Base-by-base conservation (phyloP, 2,113 vertebrate species). In the Notothenia coriiceps region DNA sequence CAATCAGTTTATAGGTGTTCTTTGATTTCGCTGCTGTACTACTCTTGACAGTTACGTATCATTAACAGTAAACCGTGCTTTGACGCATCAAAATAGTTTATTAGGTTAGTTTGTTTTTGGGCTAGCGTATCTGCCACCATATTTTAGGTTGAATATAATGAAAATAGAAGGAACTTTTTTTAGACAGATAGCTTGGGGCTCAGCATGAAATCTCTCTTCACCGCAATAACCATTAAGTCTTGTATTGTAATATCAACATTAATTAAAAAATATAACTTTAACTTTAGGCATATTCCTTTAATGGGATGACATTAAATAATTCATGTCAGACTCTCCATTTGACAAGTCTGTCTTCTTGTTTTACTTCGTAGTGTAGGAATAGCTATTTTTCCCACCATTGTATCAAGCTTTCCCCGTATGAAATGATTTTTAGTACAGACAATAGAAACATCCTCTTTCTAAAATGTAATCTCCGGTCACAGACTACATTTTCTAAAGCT, bases 21-120 rank as follows among this genome's bases (percentile, higher is more conserved):
- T 84, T 77, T 73, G 14, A 62, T 49, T 63, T 10, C 73, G 12
- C 6, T 1, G 9, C 44, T 25, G 10, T 33, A 40, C 11, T 47
- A 29, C 46, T 80, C 17, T 50, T 40, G 76, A 20, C 60, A 54
- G 25, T 51, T 57, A 15, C 25, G 49, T 14, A 25, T 82, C 20
- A 67, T 17, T 51, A 29, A 55, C 54, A 5, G 60, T 50, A 57
- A 15, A 59, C 46, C 12, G 17, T 47, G 25, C 46, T 51, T 14
- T 8, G 11, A 44, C 9, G 10, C 9, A 22, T 14, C 10, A n/a
- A 2, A 33, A 50, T 20, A 20, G 18, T 59, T 54, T 54, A 17
- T 54, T 33, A 46, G 5, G 60, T 62, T 17, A 10, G 59, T 20
- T 33, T 20, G 14, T 13, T 66, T 54, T 50, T 40, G 5, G 35